Evolutionary conservation across 92 coral and sea anemone genomes (phyloP).

Genomic region (Nematostella vectensis): DNA sequence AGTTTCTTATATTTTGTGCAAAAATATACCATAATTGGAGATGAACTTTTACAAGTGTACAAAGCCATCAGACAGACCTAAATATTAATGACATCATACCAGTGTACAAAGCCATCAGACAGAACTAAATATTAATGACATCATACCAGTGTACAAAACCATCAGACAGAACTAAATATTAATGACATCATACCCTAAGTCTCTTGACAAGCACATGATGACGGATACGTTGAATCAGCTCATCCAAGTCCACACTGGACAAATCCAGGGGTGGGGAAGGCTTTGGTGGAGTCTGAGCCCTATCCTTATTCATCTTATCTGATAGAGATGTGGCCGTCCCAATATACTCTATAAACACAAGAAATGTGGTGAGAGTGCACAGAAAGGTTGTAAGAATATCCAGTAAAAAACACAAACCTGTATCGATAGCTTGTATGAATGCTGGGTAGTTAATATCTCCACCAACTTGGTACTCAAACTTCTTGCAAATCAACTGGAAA

Average conservation of each 20-base stretch:
- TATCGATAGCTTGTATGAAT: constrained; percentile 92
- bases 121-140: too few relatives aligned
- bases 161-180: too few relatives aligned
- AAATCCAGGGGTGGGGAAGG: constrained; percentile 48
- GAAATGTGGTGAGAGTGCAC: not conserved
- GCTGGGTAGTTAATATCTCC: constrained; percentile 97
- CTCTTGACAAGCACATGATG: constrained; percentile 92
- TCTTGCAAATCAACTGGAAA: constrained; percentile 78
- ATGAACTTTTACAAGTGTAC: too few relatives aligned
- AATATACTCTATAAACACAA: constrained; percentile 52
- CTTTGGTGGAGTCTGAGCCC: constrained; percentile 20
- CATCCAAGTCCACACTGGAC: constrained; percentile 57
- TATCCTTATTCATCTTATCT: too few relatives aligned
- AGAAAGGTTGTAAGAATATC: too few relatives aligned
- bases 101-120: too few relatives aligned
- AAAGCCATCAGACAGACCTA: too few relatives aligned
- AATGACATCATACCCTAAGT: constrained; percentile 89
- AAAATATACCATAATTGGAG: too few relatives aligned
- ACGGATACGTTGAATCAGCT: constrained; percentile 82
- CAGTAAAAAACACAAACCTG: too few relatives aligned
- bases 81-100: too few relatives aligned
- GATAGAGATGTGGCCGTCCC: constrained; percentile 67
- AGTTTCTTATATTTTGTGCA: too few relatives aligned
- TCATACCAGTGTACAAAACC: too few relatives aligned
- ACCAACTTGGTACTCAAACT: constrained; percentile 93